phyloP scores from a whole-genome alignment of 1,140 invertebrate genomes.

The Bathynomus jamesi region DNA sequence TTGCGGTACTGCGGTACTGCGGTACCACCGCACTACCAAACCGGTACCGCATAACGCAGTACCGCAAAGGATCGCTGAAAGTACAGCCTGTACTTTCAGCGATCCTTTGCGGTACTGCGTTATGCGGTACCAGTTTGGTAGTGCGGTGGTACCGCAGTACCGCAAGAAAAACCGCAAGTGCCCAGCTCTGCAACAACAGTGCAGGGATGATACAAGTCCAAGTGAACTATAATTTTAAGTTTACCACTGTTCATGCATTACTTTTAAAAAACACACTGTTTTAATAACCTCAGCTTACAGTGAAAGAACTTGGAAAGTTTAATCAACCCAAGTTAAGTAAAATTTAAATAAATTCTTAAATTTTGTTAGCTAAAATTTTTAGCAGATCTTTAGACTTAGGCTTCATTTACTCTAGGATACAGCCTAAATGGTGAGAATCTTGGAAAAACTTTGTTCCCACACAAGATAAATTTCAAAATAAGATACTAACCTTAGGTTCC shows the following conservation, averaged over 20 bases:
- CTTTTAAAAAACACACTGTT: background rate
- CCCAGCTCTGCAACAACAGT: background rate
- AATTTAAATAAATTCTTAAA: background rate
- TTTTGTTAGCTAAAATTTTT: background rate
- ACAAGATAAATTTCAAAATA: background rate
- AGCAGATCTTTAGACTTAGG: background rate
- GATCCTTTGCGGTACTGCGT: background rate
- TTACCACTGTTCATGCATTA: background rate
- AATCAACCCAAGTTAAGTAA: background rate
- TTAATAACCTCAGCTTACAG: background rate
- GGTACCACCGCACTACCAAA: too few species aligned
- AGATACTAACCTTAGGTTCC: background rate
- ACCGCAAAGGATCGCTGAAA: too few species aligned
- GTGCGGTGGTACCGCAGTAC: too few species aligned
- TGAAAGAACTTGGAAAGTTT: background rate
- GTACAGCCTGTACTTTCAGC: too few species aligned
- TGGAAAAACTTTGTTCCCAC: background rate
- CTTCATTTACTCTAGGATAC: background rate
- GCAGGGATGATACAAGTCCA: background rate
- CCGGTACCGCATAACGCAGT: too few species aligned
- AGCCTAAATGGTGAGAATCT: background rate
- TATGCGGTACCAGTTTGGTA: background rate
- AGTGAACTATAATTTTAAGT: background rate
- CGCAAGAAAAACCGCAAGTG: too few species aligned
- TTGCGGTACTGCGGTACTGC: too few species aligned